A percentile compares a stretch with the other conserved stretches of the same genome.
Evolutionary conservation across 2,113 vertebrate species (phyloP).

Genomic region (Turnix velox): DNA sequence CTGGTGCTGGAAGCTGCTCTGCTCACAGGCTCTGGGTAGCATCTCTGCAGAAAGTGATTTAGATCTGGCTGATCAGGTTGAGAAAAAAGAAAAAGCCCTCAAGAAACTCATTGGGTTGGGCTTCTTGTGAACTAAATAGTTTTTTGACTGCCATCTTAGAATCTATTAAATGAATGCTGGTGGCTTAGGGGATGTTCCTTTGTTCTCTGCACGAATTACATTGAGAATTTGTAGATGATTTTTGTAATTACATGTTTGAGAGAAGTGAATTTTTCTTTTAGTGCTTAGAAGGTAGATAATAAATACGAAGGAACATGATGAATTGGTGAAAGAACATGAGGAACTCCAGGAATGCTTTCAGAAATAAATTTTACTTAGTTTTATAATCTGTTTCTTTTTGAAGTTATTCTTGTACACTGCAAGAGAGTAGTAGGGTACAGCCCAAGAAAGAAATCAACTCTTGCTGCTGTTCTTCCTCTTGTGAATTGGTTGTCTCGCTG

Average conservation of each 20-base stretch:
- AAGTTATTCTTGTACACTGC: not conserved
- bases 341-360: not conserved
- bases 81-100: not conserved
- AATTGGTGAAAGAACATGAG: not conserved
- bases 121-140: not conserved
- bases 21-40: not conserved
- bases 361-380: not conserved
- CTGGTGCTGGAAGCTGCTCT: not conserved
- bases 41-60: not conserved
- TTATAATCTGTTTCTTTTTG: not conserved
- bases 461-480: not conserved
- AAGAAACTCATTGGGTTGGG: not conserved
- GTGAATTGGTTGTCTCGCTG: not conserved
- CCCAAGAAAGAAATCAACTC: not conserved
- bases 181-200: not conserved
- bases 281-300: not conserved
- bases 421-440: not conserved
- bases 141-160: not conserved
- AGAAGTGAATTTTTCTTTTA: not conserved
- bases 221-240: not conserved
- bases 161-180: not conserved
- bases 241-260: not conserved
- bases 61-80: not conserved
- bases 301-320: not conserved
- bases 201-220: not conserved